Conservation (phyloP, 1,140 invertebrate genomes). For the Scylla paramamosain region DNA sequence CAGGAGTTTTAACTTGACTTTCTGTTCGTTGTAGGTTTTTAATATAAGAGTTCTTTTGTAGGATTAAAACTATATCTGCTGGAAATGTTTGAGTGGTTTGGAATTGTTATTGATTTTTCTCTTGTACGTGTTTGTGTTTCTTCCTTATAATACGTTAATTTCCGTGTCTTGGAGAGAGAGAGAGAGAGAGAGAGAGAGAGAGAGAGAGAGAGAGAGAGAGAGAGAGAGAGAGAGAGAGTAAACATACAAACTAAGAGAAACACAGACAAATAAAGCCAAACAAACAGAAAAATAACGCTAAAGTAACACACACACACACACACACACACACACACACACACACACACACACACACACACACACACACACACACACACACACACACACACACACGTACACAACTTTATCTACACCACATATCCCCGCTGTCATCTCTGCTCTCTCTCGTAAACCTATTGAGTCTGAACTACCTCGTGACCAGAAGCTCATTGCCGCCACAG, state of each 20-base stretch:
- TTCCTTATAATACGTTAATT: neutral
- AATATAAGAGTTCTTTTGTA: no score
- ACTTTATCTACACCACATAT: constrained; percentile 15
- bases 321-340: constrained; percentile 14
- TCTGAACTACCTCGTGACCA: neutral
- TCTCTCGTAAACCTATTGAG: neutral
- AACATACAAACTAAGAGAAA: no score
- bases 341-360: neutral
- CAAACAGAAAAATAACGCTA: neutral
- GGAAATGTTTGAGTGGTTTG: no score
- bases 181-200: constrained; percentile 17
- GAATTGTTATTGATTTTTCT: neutral
- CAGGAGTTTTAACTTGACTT: no score
- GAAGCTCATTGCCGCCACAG: neutral
- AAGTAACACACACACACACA: neutral
- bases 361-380: constrained; percentile 53
- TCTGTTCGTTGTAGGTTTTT: no score
- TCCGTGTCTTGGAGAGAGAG: neutral
- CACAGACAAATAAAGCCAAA: no score
- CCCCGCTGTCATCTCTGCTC: neutral
- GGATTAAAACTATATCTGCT: no score
- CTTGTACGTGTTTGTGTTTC: neutral
- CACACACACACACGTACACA: constrained; percentile 47
- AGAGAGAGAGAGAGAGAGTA: constrained; percentile 23
- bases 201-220: neutral